phyloP scores from a whole-genome alignment of 1,140 invertebrate species.

The Drosophila malerkotliana region DNA sequence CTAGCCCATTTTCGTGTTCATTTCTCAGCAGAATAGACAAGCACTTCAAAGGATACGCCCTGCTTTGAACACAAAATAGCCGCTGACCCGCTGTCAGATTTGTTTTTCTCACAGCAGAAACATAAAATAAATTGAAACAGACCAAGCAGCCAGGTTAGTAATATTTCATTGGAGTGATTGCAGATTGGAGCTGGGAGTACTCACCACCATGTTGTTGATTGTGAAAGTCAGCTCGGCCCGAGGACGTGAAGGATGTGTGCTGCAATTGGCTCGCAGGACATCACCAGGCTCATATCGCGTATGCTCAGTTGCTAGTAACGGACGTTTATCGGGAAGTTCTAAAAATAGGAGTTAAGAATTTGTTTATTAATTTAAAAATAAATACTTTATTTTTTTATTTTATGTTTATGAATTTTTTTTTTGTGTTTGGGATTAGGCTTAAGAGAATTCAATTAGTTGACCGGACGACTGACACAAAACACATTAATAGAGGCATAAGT shows the following conservation, averaged over 20 bases:
- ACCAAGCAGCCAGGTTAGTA: slow-evolving; percentile 24
- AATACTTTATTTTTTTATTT: not conserved
- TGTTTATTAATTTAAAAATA: not conserved
- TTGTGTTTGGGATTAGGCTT: slow-evolving; percentile 7
- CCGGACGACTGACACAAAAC: slow-evolving; percentile 22
- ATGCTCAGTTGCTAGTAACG: slow-evolving; percentile 86
- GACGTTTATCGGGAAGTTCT: slow-evolving; percentile 87
- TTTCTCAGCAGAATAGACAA: slow-evolving; percentile 64
- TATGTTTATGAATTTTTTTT: not conserved
- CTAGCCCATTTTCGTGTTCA: slow-evolving; percentile 62
- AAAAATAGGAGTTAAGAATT: slow-evolving; percentile 61
- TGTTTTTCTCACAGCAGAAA: slow-evolving; percentile 28
- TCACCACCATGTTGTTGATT: slow-evolving; percentile 91
- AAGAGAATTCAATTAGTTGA: slow-evolving; percentile 55
- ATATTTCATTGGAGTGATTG: slow-evolving; percentile 46
- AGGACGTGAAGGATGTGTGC: slow-evolving; percentile 87
- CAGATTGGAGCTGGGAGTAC: slow-evolving; percentile 58
- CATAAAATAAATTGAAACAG: slow-evolving; percentile 47
- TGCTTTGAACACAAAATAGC: slow-evolving; percentile 59
- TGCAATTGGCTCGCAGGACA: slow-evolving; percentile 88
- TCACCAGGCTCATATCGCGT: slow-evolving; percentile 88
- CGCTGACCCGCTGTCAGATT: slow-evolving; percentile 71
- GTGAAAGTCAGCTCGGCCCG: slow-evolving; percentile 88
- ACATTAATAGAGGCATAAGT: slow-evolving; percentile 57
- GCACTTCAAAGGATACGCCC: slow-evolving; percentile 57